Evolutionary conservation across 2,113 vertebrate genomes (phyloP).

Genomic region (Saimiri boliviensis): DNA sequence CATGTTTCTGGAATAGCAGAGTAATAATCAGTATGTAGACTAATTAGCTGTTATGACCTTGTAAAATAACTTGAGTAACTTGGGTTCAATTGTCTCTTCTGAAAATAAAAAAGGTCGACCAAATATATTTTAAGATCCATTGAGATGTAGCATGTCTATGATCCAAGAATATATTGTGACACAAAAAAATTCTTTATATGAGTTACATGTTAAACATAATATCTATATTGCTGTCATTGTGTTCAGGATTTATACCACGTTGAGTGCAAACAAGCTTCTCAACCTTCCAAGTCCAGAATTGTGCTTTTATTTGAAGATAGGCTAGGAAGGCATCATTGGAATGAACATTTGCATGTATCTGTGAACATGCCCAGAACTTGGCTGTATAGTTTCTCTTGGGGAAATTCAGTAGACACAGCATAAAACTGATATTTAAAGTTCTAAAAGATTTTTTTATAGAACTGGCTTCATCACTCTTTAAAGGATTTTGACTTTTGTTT

Average conservation of each 20-base stretch:
- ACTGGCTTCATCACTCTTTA: constrained; percentile 50
- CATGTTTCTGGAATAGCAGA: background rate
- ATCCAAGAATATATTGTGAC: background rate
- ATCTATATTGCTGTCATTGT: background rate
- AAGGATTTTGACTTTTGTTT: constrained; percentile 62
- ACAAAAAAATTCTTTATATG: background rate
- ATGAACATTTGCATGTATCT: constrained; percentile 26
- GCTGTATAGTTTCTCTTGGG: constrained; percentile 30
- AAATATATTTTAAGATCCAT: background rate
- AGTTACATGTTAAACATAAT: background rate
- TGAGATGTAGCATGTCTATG: background rate
- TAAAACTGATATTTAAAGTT: constrained; percentile 70
- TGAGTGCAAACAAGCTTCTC: background rate
- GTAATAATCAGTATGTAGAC: background rate
- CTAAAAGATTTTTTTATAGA: constrained; percentile 59
- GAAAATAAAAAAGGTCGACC: background rate
- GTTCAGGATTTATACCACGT: background rate
- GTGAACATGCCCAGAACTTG: constrained; percentile 28
- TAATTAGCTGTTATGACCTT: background rate
- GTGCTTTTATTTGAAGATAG: background rate
- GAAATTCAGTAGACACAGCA: constrained; percentile 50
- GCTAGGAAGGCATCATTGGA: background rate
- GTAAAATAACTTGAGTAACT: background rate
- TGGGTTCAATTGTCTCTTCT: background rate
- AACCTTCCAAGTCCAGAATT: background rate